Percentiles rank a stretch among this genome's conserved stretches.
These are phyloP conservation scores for Trichomycterus rosablanca DNA, from an alignment of 2,113 vertebrate genomes.

Conservation along the genomic window DNA sequence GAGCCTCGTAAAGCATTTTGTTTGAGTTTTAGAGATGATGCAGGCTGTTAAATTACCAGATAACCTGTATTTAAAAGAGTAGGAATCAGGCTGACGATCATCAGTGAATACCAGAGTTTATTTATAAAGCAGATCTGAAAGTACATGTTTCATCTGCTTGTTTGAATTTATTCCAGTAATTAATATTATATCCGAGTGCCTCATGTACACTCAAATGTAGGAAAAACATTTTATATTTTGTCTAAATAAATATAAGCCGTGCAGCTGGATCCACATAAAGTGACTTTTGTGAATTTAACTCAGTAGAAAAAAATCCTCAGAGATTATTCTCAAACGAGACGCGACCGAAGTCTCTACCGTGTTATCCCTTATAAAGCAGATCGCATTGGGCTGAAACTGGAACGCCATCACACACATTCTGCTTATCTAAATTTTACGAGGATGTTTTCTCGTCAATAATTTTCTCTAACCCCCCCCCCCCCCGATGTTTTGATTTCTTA, in stretches of 20 bases:
- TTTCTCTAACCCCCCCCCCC: constrained; percentile 27
- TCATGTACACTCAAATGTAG: constrained; percentile 13
- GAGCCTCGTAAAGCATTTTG: constrained; percentile 16
- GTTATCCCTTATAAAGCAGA: constrained; percentile 44
- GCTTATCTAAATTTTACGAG: constrained; percentile 49
- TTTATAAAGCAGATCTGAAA: constrained; percentile 1
- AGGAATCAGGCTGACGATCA: background rate
- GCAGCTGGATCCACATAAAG: constrained; percentile 34
- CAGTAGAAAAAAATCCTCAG: constrained; percentile 41
- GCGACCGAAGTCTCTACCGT: constrained; percentile 42
- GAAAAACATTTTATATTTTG: background rate
- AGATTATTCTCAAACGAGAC: constrained; percentile 44
- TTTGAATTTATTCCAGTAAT: constrained; percentile 10
- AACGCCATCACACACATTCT: constrained; percentile 44
- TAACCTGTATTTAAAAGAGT: background rate
- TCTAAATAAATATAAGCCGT: constrained; percentile 14
- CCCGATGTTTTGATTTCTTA: constrained; percentile 48
- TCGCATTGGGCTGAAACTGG: constrained; percentile 42
- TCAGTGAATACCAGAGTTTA: background rate
- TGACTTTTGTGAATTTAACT: constrained; percentile 41
- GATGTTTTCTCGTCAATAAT: constrained; percentile 48
- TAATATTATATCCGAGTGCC: constrained; percentile 5
- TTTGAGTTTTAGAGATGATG: constrained; percentile 11
- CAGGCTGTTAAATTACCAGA: constrained; percentile 7
- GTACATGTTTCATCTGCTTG: background rate